Conservation (phyloP, 2,888 invertebrate genomes). For the Plemyria rubiginata region DNA sequence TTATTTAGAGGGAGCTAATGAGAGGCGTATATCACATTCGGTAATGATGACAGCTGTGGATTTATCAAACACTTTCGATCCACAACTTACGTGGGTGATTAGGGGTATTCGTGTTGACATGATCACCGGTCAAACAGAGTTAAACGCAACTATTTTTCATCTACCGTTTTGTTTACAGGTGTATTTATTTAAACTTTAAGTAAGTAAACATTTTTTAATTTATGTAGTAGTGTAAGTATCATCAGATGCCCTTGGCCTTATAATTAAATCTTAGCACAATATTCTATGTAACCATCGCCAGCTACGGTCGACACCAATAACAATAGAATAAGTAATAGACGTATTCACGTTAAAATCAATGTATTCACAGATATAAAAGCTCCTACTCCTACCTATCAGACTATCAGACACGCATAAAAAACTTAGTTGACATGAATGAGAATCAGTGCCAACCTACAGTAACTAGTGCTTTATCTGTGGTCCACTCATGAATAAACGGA, state of each 20-base stretch:
- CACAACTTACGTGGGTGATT: slow-evolving; percentile 78
- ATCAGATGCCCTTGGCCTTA: not conserved
- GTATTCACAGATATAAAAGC: slow-evolving; percentile 17
- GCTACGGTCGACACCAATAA: not conserved
- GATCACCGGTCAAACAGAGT: slow-evolving; percentile 72
- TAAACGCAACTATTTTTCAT: slow-evolving; percentile 69
- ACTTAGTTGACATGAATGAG: slow-evolving; percentile 47
- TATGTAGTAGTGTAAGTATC: too few species aligned
- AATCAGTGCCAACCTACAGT: slow-evolving; percentile 46
- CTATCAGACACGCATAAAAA: slow-evolving; percentile 39
- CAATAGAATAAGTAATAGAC: slow-evolving; percentile 1
- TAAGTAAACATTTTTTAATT: too few species aligned
- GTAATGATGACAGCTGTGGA: slow-evolving; percentile 77
- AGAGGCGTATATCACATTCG: slow-evolving; percentile 79
- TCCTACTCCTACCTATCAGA: slow-evolving; percentile 20
- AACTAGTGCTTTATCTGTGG: slow-evolving; percentile 13
- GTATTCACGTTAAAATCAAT: slow-evolving; percentile 6
- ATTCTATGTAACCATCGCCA: not conserved
- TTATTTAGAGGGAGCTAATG: slow-evolving; percentile 82
- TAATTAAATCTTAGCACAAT: not conserved
- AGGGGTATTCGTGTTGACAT: slow-evolving; percentile 79
- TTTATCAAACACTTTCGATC: slow-evolving; percentile 82
- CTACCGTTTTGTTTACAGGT: slow-evolving; percentile 37
- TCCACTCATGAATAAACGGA: slow-evolving; percentile 62
- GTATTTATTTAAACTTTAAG: too few species aligned